Evolutionary conservation across 92 coral and sea anemone species (phyloP).

Genomic region (Phenganax stokvisi): DNA sequence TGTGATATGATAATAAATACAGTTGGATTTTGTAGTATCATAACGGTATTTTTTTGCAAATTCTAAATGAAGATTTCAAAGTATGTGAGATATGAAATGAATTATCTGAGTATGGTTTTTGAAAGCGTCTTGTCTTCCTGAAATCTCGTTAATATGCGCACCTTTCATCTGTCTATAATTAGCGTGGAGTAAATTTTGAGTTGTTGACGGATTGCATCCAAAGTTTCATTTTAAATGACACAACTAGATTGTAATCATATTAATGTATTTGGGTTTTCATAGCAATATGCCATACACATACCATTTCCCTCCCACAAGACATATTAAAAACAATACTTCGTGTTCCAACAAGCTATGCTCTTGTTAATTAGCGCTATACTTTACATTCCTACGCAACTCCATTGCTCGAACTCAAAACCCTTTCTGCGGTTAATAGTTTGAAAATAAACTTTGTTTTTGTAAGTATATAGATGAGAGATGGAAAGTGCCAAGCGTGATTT

Average conservation of each 20-base stretch:
- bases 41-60: background rate
- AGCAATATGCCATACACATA: constrained; percentile 10
- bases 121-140: background rate
- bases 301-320: constrained; percentile 1
- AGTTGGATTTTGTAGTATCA: too few relatives aligned
- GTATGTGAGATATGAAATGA: constrained; percentile 14
- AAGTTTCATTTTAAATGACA: constrained; percentile 32
- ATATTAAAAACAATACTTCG: background rate
- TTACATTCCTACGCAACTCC: background rate
- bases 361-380: background rate
- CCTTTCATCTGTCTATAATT: constrained; percentile 41
- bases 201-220: constrained; percentile 30
- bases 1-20: too few relatives aligned
- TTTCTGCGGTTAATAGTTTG: constrained; percentile 27
- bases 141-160: constrained; percentile 9
- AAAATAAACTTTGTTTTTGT: constrained; percentile 19
- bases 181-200: constrained; percentile 6
- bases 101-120: background rate
- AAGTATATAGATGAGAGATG: background rate
- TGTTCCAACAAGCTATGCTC: background rate
- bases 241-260: constrained; percentile 22
- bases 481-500: background rate
- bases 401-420: background rate
- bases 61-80: background rate
- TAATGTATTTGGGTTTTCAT: constrained; percentile 28